Base-by-base conservation (phyloP, 2,113 vertebrate species). In the Theristicus caerulescens region DNA sequence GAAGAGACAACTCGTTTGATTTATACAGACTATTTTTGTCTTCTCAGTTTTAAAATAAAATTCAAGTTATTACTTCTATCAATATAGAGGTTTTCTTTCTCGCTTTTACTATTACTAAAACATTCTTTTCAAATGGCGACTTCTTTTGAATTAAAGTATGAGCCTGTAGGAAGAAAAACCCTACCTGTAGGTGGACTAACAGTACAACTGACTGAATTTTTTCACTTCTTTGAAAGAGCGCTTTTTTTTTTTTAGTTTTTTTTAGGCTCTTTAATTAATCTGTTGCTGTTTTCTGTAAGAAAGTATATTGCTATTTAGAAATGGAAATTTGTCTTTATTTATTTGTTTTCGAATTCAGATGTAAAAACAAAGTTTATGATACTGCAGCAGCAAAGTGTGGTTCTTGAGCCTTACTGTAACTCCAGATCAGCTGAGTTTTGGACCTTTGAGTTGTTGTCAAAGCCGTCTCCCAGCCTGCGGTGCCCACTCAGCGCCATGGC, bases 1-100 rank as follows among this genome's bases (percentile, higher is more conserved):
- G 93, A 97, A 95, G 89, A 96, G 93, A 90, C 89, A 93, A 82
- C 91, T 95, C 62, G 51, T 82, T 94, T 94, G 96, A 97, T 96
- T 96, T 95, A 97, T 77, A 65, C 12, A 21, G 65, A 88, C 88
- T 96, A 73, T 86, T 97, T 97, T 96, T 96, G 77, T 96, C 91
- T 91, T 92, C 82, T 78, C 71, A 31, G 47, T 88, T 91, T 97
- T 79, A 90, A 94, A 91, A 91, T 90, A 86, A 93, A 96, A 95
- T 86, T 80, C 57, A 5, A 47, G 86, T 95, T 95, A 72, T 70
- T 94, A 36, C 69, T 95, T 90, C 54, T 79, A 46, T 86, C 62
- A 78, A 36, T 82, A 26, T 9, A 61, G 86, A 92, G 57, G 25
- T 66, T 95, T 92, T 74, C 55, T 74, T 91, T 76, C 72, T 87